Percentiles rank a stretch among this genome's conserved stretches.
phyloP scores from a whole-genome alignment of 2,113 vertebrate genomes.

The Caretta caretta region DNA sequence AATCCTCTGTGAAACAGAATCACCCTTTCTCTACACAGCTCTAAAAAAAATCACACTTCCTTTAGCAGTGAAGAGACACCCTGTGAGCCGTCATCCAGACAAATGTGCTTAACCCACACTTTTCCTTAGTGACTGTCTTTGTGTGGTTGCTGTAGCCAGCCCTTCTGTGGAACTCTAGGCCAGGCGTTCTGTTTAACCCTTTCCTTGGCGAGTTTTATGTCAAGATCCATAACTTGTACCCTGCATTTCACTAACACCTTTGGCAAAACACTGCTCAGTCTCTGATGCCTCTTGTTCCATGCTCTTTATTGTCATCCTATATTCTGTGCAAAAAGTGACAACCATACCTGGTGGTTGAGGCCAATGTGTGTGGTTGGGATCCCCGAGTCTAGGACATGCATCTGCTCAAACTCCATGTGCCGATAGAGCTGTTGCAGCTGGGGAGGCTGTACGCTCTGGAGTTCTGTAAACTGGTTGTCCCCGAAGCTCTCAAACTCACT shows the following conservation, averaged over 20 bases:
- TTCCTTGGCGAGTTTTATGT: not conserved
- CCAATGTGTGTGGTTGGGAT: constrained; percentile 82
- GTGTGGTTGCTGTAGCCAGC: not conserved
- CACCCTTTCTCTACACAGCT: not conserved
- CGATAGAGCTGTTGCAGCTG: constrained; percentile 90
- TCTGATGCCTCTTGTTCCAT: not conserved
- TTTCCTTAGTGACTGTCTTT: not conserved
- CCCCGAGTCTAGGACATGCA: constrained; percentile 88
- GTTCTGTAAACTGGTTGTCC: constrained; percentile 94
- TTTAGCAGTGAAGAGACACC: not conserved
- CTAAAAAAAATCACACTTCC: not conserved
- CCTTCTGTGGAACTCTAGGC: not conserved
- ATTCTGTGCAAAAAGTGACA: not conserved
- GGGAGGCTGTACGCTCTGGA: constrained; percentile 93
- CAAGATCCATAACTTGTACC: not conserved
- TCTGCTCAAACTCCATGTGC: constrained; percentile 88
- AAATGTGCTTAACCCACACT: not conserved
- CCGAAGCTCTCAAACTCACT: constrained; percentile 91
- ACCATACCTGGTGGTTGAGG: constrained; percentile 81
- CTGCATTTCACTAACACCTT: not conserved
- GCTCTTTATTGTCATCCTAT: not conserved
- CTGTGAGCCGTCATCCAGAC: not conserved
- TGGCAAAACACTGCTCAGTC: not conserved
- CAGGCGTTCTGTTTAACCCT: not conserved
- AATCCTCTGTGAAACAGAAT: not conserved